Evolutionary conservation across 2,888 invertebrate genomes (phyloP).

Genomic region (Oxyscelio sp.): DNA sequence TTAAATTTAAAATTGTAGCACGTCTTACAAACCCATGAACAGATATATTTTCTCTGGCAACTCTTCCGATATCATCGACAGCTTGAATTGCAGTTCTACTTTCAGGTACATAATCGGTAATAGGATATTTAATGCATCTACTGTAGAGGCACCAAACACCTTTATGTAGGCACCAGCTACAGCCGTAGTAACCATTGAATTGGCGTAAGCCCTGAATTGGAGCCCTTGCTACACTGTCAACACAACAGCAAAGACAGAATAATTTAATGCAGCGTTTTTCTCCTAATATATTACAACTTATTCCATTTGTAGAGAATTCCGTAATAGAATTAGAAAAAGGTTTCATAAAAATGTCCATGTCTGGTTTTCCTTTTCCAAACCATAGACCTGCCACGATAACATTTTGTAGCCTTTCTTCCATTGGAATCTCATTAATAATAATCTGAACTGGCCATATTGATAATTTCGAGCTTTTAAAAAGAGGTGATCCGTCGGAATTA

Average conservation of each 20-base stretch:
- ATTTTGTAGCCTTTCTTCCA: constrained; percentile 13
- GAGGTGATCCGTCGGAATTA: too few species aligned
- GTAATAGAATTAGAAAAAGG: constrained; percentile 43
- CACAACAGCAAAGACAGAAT: constrained; percentile 23
- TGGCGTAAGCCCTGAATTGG: too few species aligned
- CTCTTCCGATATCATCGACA: not conserved
- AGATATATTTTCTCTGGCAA: not conserved
- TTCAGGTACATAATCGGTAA: constrained; percentile 1
- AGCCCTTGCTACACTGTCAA: not conserved
- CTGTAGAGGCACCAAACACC: constrained; percentile 1
- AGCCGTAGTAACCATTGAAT: too few species aligned
- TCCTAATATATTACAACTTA: constrained; percentile 34
- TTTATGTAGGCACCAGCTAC: constrained; percentile 21
- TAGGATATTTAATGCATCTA: constrained; percentile 27
- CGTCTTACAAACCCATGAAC: constrained; percentile 27
- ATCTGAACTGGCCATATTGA: too few species aligned
- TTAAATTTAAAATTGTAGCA: constrained; percentile 33
- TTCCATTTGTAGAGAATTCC: constrained; percentile 28
- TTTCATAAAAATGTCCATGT: constrained; percentile 27
- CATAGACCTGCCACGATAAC: constrained; percentile 53
- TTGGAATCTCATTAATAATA: too few species aligned
- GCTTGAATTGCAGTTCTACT: not conserved
- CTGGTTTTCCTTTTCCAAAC: constrained; percentile 55
- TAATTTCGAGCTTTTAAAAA: too few species aligned
- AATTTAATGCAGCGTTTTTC: constrained; percentile 34